A percentile compares a stretch with the other conserved stretches of the same genome.
These are phyloP conservation scores for Acanthurus lineatus DNA, from an alignment of 2,797 vertebrate species.

Conservation along the genomic window DNA sequence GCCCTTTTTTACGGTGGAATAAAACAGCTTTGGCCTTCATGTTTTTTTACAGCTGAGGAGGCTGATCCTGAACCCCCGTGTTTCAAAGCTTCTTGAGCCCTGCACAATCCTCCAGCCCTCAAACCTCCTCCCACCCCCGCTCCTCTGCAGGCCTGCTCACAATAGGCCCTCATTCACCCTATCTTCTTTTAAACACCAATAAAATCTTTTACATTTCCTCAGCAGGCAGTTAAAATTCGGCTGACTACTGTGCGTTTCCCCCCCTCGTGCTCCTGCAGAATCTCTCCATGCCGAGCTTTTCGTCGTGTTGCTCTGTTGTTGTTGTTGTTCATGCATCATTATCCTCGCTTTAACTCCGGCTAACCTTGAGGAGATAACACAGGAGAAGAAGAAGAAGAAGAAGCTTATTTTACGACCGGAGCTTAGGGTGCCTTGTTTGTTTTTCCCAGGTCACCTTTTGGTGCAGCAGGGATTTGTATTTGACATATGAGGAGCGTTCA, in stretches of 20 bases:
- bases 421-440: conserved; percentile 53
- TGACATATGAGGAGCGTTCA: conserved; percentile 62
- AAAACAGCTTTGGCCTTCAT: conserved; percentile 73
- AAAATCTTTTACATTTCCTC: conserved; percentile 83
- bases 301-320: conserved; percentile 12
- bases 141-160: conserved; percentile 53
- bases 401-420: conserved; percentile 40
- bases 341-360: conserved; percentile 1
- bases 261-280: conserved; percentile 28
- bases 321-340: not conserved
- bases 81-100: conserved; percentile 73
- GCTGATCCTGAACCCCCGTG: conserved; percentile 63
- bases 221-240: conserved; percentile 68
- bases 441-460: conserved; percentile 66
- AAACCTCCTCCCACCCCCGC: conserved; percentile 17
- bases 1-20: conserved; percentile 61
- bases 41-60: conserved; percentile 73
- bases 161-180: conserved; percentile 71
- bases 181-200: conserved; percentile 75
- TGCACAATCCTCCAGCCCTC: conserved; percentile 43
- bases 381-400: conserved; percentile 27
- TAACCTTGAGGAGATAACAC: conserved; percentile 42
- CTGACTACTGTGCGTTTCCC: conserved; percentile 58
- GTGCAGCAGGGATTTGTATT: conserved; percentile 34
- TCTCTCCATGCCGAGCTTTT: conserved; percentile 10